Conservation (phyloP, 2,113 vertebrate species). For the Trinectes maculatus region DNA sequence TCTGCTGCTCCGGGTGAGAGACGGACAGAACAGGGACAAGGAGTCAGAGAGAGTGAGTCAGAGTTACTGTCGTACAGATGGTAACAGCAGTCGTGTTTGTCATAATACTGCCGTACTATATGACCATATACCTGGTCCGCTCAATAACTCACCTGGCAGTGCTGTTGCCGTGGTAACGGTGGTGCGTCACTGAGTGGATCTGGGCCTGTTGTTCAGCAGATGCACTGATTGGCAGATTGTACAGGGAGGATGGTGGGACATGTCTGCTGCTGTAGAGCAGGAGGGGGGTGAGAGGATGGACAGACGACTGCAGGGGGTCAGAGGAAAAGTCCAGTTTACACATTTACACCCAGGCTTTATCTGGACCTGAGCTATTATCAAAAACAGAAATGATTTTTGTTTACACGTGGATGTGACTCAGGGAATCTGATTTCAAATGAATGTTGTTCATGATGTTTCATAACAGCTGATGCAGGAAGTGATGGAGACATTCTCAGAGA, state of each 20-base stretch:
- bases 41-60: background rate
- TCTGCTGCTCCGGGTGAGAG: background rate
- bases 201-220: background rate
- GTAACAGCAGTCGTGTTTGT: background rate
- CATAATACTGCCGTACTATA: too few relatives aligned
- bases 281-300: conserved; percentile 64
- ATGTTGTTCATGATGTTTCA: too few relatives aligned
- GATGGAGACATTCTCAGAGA: too few relatives aligned
- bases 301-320: conserved; percentile 12
- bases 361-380: too few relatives aligned
- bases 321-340: too few relatives aligned
- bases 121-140: too few relatives aligned
- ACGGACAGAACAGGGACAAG: background rate
- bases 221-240: conserved; percentile 44
- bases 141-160: conserved; percentile 21
- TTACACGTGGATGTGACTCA: too few relatives aligned
- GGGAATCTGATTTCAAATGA: too few relatives aligned
- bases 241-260: conserved; percentile 20
- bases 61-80: background rate
- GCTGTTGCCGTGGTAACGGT: background rate
- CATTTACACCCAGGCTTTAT: too few relatives aligned
- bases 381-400: too few relatives aligned
- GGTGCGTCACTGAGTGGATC: background rate
- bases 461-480: too few relatives aligned
- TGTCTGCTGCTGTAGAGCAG: conserved; percentile 78